These are phyloP conservation scores for Isotomurus palustris DNA, from an alignment of 2,888 invertebrate species.

Conservation along the genomic window DNA sequence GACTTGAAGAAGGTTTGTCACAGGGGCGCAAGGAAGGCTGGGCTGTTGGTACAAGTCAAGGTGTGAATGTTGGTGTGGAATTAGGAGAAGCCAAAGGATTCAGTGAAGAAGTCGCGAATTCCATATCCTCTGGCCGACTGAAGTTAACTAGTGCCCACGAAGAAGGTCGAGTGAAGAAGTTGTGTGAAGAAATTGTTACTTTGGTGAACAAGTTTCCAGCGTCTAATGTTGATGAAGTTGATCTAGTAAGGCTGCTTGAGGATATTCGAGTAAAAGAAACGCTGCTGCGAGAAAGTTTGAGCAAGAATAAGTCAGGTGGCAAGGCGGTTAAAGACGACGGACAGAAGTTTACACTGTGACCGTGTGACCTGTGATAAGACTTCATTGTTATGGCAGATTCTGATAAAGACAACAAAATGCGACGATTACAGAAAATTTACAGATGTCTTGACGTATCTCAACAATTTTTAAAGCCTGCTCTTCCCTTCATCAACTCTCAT, in stretches of 20 bases:
- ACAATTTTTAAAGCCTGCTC: slow-evolving; percentile 57
- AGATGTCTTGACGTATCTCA: slow-evolving; percentile 36
- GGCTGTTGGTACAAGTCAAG: slow-evolving; percentile 73
- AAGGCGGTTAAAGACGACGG: no score
- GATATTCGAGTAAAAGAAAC: no score
- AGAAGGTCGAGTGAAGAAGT: background rate
- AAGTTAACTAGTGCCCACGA: background rate
- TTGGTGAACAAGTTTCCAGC: slow-evolving; percentile 63
- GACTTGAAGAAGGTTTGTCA: background rate
- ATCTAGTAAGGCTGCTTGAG: slow-evolving; percentile 61
- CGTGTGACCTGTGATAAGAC: no score
- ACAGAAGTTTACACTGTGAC: no score
- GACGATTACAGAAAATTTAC: slow-evolving; percentile 56
- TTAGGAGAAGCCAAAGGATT: slow-evolving; percentile 68
- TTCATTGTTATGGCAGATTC: no score
- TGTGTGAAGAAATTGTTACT: slow-evolving; percentile 52
- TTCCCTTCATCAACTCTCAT: slow-evolving; percentile 68
- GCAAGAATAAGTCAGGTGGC: no score
- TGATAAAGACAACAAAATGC: no score
- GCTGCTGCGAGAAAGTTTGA: no score
- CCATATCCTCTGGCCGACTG: background rate
- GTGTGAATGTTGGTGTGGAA: slow-evolving; percentile 74
- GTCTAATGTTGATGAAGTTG: slow-evolving; percentile 61
- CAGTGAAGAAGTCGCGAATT: slow-evolving; percentile 1
- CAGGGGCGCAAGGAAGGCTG: slow-evolving; percentile 67